Base-by-base conservation (phyloP, 2,888 invertebrate genomes). In the Harpagoxenus sublaevis region DNA sequence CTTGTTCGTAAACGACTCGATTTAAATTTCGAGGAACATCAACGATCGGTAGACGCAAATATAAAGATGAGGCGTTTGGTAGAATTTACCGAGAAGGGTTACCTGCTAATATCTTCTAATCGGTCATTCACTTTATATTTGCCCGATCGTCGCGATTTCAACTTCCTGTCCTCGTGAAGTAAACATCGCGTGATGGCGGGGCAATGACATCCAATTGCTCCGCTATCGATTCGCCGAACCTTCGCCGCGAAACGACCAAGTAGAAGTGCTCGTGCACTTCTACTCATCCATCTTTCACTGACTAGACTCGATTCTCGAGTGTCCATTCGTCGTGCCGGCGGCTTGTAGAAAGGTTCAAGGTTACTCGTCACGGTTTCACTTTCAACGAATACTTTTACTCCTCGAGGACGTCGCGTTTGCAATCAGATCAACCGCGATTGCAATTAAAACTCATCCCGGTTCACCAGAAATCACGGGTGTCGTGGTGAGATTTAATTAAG, bases 271-370 rank as follows among this genome's bases (percentile, higher is more conserved):
- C 85, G 82, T 81, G 79, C 62, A 87, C 84, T 87, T 83, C 86
- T 87, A 84, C 85, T 82, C 87, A 85, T 90, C 89, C 85, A 86
- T 88, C 89, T 88, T 89, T 87, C 68, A 81, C 79, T 3, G 73
- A 75, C 88, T 79, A 89, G 83, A 83, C 84, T 42, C 66, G 83
- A 62, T 83, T 79, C 82, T 84, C 84, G 84, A 66, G 84, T 85
- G 62, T 66, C 71, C 85, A 84, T 87, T 88, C 84, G 84, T 77
- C 90, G 74, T 31, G n/a, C 55, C 70, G 48, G 77, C 84, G 78
- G 31, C 66, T 68, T 62, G 65, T 35, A 53, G 62, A 71, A 68
- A 79, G 84, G 77, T 81, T 75, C 85, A 84, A 86, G 82, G 82
- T 71, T 82, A 65, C 84, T 62, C 74, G 63, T 70, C 70, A 31